Percentiles rank a stretch among this genome's conserved stretches.
Conservation (phyloP, 2,797 vertebrate species). For the Amblyraja radiata region DNA sequence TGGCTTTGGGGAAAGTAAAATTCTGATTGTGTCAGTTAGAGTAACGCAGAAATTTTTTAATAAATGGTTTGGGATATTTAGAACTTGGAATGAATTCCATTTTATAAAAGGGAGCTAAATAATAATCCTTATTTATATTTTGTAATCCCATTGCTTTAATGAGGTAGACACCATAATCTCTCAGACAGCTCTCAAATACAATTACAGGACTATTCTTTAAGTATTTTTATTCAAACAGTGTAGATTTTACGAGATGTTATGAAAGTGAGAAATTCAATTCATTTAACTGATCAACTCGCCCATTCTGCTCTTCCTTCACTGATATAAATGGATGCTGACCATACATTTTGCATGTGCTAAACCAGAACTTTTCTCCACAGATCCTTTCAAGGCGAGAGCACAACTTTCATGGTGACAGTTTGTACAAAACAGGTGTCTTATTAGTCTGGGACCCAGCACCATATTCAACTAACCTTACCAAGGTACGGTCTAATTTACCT, state of each 20-base stretch:
- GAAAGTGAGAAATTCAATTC: not conserved
- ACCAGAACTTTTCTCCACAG: conserved; percentile 46
- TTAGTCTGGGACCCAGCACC: conserved; percentile 66
- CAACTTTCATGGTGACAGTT: conserved; percentile 53
- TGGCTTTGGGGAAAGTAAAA: not conserved
- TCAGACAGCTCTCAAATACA: not conserved
- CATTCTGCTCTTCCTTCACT: not conserved
- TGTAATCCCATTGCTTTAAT: not conserved
- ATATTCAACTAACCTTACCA: conserved; percentile 57
- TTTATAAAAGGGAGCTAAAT: not conserved
- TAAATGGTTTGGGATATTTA: not conserved
- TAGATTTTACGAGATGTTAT: not conserved
- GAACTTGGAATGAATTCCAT: not conserved
- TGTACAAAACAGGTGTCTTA: conserved; percentile 61
- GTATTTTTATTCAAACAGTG: not conserved
- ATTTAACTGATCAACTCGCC: not conserved
- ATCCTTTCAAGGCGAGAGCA: conserved; percentile 52
- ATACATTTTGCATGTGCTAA: not conserved
- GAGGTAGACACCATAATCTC: not conserved
- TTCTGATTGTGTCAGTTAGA: not conserved
- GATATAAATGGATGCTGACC: not conserved
- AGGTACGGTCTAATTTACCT: conserved; percentile 50
- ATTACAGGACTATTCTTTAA: not conserved
- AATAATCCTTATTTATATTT: not conserved
- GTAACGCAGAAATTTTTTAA: not conserved